Percentiles rank a stretch among this genome's conserved stretches.
Evolutionary conservation across 2,888 invertebrate genomes (phyloP).

Genomic region (Chloromyia formosa): DNA sequence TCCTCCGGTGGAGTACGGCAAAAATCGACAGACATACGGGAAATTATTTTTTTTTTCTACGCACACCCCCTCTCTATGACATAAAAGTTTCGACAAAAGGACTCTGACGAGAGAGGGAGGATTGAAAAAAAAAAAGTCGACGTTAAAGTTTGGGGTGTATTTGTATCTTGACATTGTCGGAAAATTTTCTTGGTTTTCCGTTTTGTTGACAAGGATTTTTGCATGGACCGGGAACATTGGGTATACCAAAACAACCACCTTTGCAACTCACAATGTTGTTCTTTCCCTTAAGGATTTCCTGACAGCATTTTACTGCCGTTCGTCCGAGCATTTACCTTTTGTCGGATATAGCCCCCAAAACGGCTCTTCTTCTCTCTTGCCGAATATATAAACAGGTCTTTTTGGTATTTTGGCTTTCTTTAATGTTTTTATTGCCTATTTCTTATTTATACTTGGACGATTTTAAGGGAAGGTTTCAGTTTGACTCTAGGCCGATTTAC

Average conservation of each 20-base stretch:
- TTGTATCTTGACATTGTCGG: constrained; percentile 20
- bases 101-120: not conserved
- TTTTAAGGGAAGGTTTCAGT: constrained; percentile 19
- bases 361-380: too few relatives aligned
- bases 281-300: not conserved
- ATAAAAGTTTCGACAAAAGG: not conserved
- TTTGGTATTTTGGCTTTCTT: constrained; percentile 29
- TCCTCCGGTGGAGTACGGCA: not conserved
- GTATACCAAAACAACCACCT: not conserved
- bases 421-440: constrained; percentile 33
- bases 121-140: not conserved
- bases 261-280: not conserved
- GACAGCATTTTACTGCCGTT: not conserved
- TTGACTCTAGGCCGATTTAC: constrained; percentile 23
- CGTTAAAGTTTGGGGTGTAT: not conserved
- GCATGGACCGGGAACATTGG: too few relatives aligned
- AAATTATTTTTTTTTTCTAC: constrained; percentile 29
- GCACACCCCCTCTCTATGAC: constrained; percentile 21
- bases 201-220: constrained; percentile 12
- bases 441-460: constrained; percentile 22
- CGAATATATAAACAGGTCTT: constrained; percentile 17
- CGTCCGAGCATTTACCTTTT: not conserved
- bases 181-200: not conserved
- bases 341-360: too few relatives aligned
- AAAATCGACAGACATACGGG: constrained; percentile 14